Conservation (phyloP, 2,888 invertebrate species). For the Gerris lacustris region DNA sequence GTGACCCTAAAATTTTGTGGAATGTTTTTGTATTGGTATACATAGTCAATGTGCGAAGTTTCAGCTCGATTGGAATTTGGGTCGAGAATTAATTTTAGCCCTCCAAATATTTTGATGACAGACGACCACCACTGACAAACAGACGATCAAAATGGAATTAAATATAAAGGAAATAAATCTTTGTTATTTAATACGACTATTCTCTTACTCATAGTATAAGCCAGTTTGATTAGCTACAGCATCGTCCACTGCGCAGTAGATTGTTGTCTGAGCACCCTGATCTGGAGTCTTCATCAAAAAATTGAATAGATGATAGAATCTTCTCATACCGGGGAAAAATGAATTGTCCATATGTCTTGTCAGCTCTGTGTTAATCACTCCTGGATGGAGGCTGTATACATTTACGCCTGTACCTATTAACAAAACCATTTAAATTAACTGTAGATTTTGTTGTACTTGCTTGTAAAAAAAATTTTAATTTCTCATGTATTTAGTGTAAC, state of each 20-base stretch:
- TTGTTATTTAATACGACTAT: not conserved
- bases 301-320: slow-evolving; percentile 30
- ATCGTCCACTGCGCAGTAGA: slow-evolving; percentile 38
- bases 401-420: slow-evolving; percentile 41
- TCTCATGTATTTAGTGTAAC: too few species aligned
- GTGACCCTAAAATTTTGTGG: too few species aligned
- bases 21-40: too few species aligned
- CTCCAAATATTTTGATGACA: too few species aligned
- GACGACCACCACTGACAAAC: too few species aligned
- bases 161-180: too few species aligned
- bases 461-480: too few species aligned
- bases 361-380: slow-evolving; percentile 61
- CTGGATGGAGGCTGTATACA: slow-evolving; percentile 59
- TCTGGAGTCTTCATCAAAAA: slow-evolving; percentile 33
- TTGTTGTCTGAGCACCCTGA: slow-evolving; percentile 40
- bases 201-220: slow-evolving; percentile 36
- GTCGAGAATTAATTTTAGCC: too few species aligned
- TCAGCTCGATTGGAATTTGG: too few species aligned
- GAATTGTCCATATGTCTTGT: slow-evolving; percentile 48
- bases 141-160: too few species aligned
- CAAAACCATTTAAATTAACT: not conserved
- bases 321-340: slow-evolving; percentile 40
- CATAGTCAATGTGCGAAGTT: too few species aligned
- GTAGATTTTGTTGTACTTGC: too few species aligned
- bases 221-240: slow-evolving; percentile 39